Percentiles rank a stretch among this genome's conserved stretches.
These are phyloP conservation scores for Azorinus chamasolen DNA, from an alignment of 2,888 invertebrate species.

Conservation along the genomic window DNA sequence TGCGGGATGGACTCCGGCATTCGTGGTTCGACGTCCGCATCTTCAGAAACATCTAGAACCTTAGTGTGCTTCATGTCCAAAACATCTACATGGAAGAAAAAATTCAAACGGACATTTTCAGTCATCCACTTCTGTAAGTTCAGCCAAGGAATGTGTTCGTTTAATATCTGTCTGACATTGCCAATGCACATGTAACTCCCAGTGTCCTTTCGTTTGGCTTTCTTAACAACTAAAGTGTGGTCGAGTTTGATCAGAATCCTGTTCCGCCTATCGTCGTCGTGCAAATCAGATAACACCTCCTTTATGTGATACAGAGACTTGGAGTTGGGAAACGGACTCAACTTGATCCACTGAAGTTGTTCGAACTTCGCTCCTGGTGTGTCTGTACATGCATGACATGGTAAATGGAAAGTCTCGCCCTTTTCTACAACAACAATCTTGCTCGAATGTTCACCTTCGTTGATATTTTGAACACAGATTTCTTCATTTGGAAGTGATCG, in stretches of 20 bases:
- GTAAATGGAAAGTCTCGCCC: slow-evolving; percentile 48
- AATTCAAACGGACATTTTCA: slow-evolving; percentile 28
- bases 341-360: slow-evolving; percentile 58
- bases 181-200: slow-evolving; percentile 53
- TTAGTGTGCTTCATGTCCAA: slow-evolving; percentile 41
- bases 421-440: slow-evolving; percentile 47
- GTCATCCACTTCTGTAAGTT: slow-evolving; percentile 44
- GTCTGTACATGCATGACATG: slow-evolving; percentile 55
- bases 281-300: slow-evolving; percentile 66
- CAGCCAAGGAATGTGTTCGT: slow-evolving; percentile 27
- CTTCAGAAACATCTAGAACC: slow-evolving; percentile 30
- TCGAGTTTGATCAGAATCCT: slow-evolving; percentile 55
- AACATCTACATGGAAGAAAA: slow-evolving; percentile 54
- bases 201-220: slow-evolving; percentile 29
- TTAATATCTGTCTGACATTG: slow-evolving; percentile 13
- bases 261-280: slow-evolving; percentile 65
- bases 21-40: slow-evolving; percentile 6
- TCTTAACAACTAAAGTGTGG: slow-evolving; percentile 65
- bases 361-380: slow-evolving; percentile 10
- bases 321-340: slow-evolving; percentile 34
- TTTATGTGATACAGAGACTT: slow-evolving; percentile 30
- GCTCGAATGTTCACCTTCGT: slow-evolving; percentile 3
- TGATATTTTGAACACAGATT: neutral
- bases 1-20: slow-evolving; percentile 10
- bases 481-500: slow-evolving; percentile 1